Conservation (phyloP, 2,888 invertebrate species). For the Drosophila meridionalis region DNA sequence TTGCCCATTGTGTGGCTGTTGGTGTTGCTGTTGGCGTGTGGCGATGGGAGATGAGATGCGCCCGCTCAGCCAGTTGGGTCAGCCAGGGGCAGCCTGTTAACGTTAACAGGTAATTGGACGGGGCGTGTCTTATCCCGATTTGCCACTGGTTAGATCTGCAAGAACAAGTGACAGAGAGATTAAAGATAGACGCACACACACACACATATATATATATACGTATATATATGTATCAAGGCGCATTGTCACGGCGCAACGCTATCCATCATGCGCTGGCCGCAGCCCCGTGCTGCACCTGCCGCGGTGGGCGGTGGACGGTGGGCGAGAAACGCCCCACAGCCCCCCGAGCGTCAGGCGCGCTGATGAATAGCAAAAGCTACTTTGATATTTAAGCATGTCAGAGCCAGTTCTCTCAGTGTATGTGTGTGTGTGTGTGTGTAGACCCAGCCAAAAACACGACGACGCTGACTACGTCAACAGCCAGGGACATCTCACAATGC, state of each 20-base stretch:
- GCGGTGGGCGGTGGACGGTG: constrained; percentile 9
- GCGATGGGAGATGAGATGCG: background rate
- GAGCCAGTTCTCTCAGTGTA: constrained; percentile 32
- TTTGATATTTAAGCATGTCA: constrained; percentile 80
- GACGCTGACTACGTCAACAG: constrained; percentile 32
- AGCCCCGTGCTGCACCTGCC: constrained; percentile 43
- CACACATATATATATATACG: background rate
- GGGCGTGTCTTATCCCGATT: constrained; percentile 72
- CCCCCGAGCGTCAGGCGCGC: constrained; percentile 30
- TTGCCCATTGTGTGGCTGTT: constrained; percentile 91
- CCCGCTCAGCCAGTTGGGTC: constrained; percentile 29
- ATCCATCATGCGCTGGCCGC: constrained; percentile 53
- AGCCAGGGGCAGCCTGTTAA: constrained; percentile 32
- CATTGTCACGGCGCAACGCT: constrained; percentile 47
- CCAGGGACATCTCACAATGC: constrained; percentile 58
- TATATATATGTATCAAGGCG: background rate
- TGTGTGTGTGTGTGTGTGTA: constrained; percentile 9
- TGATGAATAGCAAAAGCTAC: constrained; percentile 70
- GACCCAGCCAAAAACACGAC: constrained; percentile 11
- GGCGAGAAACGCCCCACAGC: background rate
- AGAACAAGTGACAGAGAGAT: constrained; percentile 55
- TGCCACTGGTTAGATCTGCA: constrained; percentile 61
- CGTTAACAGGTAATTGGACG: constrained; percentile 64
- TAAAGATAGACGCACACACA: constrained; percentile 38
- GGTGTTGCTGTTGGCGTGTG: background rate